Evolutionary conservation across 2,113 vertebrate genomes (phyloP).

Genomic region (Strix uralensis): DNA sequence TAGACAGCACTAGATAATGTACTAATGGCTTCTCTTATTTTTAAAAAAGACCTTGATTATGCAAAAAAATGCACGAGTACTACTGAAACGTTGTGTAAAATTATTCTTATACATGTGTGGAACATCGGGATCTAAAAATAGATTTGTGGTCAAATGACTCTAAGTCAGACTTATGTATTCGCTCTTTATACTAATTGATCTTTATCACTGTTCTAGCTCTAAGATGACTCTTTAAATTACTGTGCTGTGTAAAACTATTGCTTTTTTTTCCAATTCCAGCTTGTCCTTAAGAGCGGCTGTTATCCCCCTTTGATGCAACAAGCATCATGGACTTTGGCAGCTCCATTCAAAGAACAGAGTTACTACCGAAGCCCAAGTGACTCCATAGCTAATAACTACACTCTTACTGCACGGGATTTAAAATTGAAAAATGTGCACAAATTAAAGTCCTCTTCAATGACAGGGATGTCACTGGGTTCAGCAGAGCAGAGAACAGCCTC

Average conservation of each 20-base stretch:
- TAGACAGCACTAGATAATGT: neutral
- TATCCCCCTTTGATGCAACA: conserved; percentile 85
- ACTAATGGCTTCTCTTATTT: neutral
- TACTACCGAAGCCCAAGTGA: conserved; percentile 79
- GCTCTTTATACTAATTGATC: neutral
- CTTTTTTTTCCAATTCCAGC: conserved; percentile 55
- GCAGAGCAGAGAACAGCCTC: neutral
- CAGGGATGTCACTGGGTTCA: neutral
- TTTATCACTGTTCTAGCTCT: neutral
- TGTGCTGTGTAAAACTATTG: neutral
- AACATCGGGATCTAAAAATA: neutral
- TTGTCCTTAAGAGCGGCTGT: conserved; percentile 57
- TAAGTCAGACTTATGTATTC: neutral
- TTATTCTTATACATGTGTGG: neutral
- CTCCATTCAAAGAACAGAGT: conserved; percentile 84
- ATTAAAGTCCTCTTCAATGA: neutral
- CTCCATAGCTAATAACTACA: conserved; percentile 89
- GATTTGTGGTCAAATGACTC: neutral
- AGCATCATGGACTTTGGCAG: conserved; percentile 75
- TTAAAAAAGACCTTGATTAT: neutral
- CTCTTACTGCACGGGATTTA: conserved; percentile 72
- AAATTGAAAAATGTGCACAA: conserved; percentile 72
- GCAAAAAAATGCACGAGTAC: neutral
- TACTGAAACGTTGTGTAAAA: neutral
- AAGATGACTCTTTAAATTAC: neutral